Evolutionary conservation across 1,140 invertebrate genomes (phyloP), one percentile per base, ranked within the genome.

Genomic region (Papilio machaon): DNA sequence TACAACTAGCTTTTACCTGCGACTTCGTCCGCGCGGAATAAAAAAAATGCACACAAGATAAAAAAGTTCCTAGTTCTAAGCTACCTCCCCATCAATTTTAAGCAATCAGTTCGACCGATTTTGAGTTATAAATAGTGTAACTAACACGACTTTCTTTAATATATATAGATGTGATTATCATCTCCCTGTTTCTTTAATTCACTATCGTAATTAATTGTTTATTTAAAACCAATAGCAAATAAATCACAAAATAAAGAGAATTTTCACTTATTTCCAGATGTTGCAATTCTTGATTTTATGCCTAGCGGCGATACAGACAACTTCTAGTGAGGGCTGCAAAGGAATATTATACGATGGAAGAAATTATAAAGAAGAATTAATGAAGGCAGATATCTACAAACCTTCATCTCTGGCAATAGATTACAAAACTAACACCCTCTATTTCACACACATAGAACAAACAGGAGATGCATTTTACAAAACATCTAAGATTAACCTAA

Each of bases 361-460:
- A 9, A 85, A 88, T 60, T 81, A 91, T 49, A 85, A 88, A 6
- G 73, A 80, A 35, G 88, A 91, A 83, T 19, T 87, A 2, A 81
- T 94, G 8, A 88, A 87, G 43, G 15, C 82, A 19, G 86, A 86
- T 23, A 73, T 93, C 0, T 90, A 92, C 54, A 87, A 89, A 83
- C 92, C 91, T 0, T 92, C 90, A 43, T 81, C 88, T 10, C 79
- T 94, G 58, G 85, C 88, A 9, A 82, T 90, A 60, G 91, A 92
- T 54, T 83, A 88, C 78, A 90, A 85, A 52, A 88, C 86, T 0
- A 90, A 90, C 80, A 87, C 80, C 46, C 38, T 94, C 8, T 94
- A 90, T 73, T 94, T 91, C 77, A 94, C 89, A 70, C 91, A 91
- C 67, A 91, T 86, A 70, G 10, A 87, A 2, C 85, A 89, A 67